A percentile compares a stretch with the other conserved stretches of the same genome.
These are phyloP conservation scores for Meloidogyne hapla DNA, from an alignment of 1,140 invertebrate genomes.

Conservation along the genomic window DNA sequence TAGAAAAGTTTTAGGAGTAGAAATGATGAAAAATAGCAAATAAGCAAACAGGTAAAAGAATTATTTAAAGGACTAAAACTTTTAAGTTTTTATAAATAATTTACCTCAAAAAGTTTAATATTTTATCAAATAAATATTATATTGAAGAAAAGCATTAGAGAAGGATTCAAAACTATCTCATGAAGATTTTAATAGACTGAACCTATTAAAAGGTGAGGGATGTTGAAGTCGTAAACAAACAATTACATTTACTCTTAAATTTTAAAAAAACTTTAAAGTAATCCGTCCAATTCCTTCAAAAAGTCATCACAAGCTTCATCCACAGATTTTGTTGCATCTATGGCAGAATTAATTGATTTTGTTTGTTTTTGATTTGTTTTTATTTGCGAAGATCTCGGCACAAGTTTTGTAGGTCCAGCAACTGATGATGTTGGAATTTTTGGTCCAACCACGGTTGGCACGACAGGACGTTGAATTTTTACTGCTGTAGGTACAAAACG, in stretches of 20 bases:
- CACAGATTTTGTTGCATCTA: conserved; percentile 11
- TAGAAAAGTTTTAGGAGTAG: neutral
- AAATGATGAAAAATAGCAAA: neutral
- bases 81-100: neutral
- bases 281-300: conserved; percentile 27
- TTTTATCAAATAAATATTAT: neutral
- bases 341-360: neutral
- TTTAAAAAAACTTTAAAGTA: conserved; percentile 11
- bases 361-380: neutral
- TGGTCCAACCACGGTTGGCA: neutral
- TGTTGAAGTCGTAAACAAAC: too few relatives aligned
- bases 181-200: neutral
- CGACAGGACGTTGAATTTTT: conserved; percentile 26
- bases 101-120: too few relatives aligned
- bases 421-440: neutral
- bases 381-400: neutral
- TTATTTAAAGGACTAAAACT: too few relatives aligned
- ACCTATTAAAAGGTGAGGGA: neutral
- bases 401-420: conserved; percentile 7
- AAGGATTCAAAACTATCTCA: neutral
- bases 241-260: neutral
- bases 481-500: conserved; percentile 36
- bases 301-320: conserved; percentile 38
- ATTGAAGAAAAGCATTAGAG: neutral
- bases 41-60: neutral